A percentile compares a stretch with the other conserved stretches of the same genome.
Conservation (phyloP, 2,797 vertebrate genomes). For the Sitta carolinensis region DNA sequence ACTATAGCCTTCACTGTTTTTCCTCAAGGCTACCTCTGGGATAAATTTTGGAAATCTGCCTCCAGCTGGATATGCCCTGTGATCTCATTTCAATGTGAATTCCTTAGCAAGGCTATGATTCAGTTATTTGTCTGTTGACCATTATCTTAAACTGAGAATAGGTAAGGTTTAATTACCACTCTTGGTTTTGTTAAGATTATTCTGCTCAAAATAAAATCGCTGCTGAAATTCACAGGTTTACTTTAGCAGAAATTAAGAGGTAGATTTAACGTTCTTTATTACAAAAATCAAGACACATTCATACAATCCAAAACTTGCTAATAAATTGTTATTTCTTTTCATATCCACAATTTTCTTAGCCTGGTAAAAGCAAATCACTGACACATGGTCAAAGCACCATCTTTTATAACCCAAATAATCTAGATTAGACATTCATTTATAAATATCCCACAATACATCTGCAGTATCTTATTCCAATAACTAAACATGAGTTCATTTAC, state of each 20-base stretch:
- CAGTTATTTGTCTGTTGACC: neutral
- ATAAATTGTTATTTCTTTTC: conserved; percentile 8
- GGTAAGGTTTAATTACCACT: neutral
- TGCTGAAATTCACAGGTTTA: neutral
- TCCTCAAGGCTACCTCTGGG: neutral
- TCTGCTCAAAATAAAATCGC: neutral
- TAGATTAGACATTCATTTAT: conserved; percentile 40
- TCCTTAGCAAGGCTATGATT: neutral
- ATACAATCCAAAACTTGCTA: conserved; percentile 25
- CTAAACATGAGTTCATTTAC: conserved; percentile 31
- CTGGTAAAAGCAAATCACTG: neutral
- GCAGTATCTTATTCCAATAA: neutral
- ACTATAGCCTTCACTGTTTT: neutral
- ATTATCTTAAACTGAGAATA: neutral
- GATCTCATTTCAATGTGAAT: neutral
- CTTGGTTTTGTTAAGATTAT: neutral
- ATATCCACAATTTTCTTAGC: neutral
- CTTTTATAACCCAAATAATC: conserved; percentile 14
- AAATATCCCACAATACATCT: conserved; percentile 8
- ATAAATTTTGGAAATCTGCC: neutral
- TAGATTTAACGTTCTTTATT: conserved; percentile 55
- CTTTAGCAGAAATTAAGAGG: conserved; percentile 31
- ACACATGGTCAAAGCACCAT: conserved; percentile 2
- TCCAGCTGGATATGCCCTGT: neutral
- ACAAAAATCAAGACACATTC: conserved; percentile 41